Conservation (phyloP, 2,113 vertebrate genomes). For the Forbesichthys agassizii region DNA sequence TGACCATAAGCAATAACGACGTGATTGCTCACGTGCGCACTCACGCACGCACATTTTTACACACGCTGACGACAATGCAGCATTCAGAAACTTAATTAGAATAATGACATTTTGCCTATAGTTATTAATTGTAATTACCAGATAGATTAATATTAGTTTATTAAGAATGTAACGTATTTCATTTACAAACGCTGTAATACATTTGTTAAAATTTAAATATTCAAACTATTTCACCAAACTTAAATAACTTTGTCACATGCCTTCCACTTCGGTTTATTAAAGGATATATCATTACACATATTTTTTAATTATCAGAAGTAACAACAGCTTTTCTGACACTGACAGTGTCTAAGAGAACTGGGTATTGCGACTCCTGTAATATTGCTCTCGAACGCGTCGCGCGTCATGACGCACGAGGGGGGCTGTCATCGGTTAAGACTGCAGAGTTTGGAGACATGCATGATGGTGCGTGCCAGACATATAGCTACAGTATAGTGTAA, state of each 20-base stretch:
- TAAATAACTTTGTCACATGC: neutral
- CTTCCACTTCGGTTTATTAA: neutral
- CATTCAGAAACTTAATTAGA: neutral
- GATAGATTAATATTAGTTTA: too few relatives aligned
- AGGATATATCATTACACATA: neutral
- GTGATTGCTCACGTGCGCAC: slow-evolving; percentile 27
- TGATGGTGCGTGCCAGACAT: slow-evolving; percentile 19
- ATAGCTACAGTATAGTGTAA: slow-evolving; percentile 2
- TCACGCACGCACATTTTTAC: slow-evolving; percentile 13
- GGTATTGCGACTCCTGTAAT: slow-evolving; percentile 21
- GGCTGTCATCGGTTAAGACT: slow-evolving; percentile 57
- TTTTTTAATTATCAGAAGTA: neutral
- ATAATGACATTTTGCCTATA: too few relatives aligned
- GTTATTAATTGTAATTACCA: too few relatives aligned
- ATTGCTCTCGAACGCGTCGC: slow-evolving; percentile 12
- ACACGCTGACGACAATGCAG: neutral
- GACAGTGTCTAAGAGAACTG: neutral
- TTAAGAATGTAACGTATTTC: neutral
- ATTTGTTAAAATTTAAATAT: neutral
- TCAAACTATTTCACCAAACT: neutral
- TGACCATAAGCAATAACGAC: slow-evolving; percentile 42
- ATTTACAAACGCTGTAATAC: neutral
- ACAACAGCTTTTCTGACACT: neutral
- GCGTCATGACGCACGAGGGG: slow-evolving; percentile 39
- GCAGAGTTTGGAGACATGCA: slow-evolving; percentile 19